phyloP scores from a whole-genome alignment of 2,888 invertebrate species.

The Ecdyonurus torrentis region DNA sequence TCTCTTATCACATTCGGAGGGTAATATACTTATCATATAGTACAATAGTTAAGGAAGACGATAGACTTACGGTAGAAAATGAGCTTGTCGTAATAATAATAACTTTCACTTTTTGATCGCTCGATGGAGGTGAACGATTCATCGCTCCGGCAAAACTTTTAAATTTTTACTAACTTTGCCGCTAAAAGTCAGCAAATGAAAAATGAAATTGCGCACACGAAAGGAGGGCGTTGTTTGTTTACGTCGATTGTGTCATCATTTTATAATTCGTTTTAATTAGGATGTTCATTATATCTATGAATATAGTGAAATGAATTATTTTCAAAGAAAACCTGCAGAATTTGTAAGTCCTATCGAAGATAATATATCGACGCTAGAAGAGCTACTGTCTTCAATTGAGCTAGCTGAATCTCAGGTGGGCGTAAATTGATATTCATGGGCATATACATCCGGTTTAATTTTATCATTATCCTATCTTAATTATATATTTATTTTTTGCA shows the following conservation, averaged over 20 bases:
- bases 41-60: no score
- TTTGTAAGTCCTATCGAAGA: background rate
- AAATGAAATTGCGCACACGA: background rate
- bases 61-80: no score
- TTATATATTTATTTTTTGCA: background rate
- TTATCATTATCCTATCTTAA: background rate
- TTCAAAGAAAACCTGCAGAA: background rate
- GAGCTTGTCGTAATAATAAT: no score
- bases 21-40: no score
- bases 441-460: background rate
- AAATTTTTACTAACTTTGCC: background rate
- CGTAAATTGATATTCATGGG: no score
- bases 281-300: background rate
- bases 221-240: background rate
- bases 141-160: background rate
- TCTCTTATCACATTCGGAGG: no score
- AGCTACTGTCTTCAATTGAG: background rate
- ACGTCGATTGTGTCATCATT: background rate
- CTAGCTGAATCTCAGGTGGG: constrained; percentile 1
- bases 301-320: background rate
- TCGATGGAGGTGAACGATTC: background rate
- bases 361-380: background rate
- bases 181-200: background rate
- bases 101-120: no score
- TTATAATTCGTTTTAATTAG: background rate